Percentiles rank a stretch among this genome's conserved stretches.
Conservation (phyloP, 2,888 invertebrate genomes). For the Achlya flavicornis region DNA sequence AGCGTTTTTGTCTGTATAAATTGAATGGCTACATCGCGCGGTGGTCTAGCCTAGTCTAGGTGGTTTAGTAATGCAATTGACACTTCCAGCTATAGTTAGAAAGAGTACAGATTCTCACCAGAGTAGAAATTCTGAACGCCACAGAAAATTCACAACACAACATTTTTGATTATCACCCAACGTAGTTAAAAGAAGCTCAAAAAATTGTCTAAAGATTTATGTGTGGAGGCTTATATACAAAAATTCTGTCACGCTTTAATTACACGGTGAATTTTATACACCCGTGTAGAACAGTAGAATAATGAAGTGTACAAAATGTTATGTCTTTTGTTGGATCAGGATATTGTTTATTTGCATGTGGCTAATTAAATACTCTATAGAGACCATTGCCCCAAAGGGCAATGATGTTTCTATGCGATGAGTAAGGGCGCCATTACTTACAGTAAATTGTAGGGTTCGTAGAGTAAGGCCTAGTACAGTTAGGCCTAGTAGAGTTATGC, state of each 20-base stretch:
- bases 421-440: neutral
- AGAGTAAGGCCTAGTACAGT: too few species aligned
- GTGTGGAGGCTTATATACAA: constrained; percentile 7
- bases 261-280: constrained; percentile 5
- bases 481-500: too few species aligned
- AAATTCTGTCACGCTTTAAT: constrained; percentile 8
- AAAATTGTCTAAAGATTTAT: constrained; percentile 28
- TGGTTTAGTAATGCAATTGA: too few species aligned
- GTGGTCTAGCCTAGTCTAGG: too few species aligned
- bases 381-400: neutral
- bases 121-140: constrained; percentile 15
- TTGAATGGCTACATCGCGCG: too few species aligned
- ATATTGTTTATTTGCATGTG: neutral
- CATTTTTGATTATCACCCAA: constrained; percentile 19
- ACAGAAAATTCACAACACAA: constrained; percentile 26
- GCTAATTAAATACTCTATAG: neutral
- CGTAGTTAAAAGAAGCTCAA: constrained; percentile 16
- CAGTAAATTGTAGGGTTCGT: too few species aligned
- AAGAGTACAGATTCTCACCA: neutral
- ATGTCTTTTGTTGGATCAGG: neutral
- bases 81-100: neutral
- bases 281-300: neutral
- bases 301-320: neutral
- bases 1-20: too few species aligned
- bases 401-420: neutral